Percentiles rank a stretch among this genome's conserved stretches.
Conservation (phyloP, 2,113 vertebrate species). For the Fukomys damarensis region DNA sequence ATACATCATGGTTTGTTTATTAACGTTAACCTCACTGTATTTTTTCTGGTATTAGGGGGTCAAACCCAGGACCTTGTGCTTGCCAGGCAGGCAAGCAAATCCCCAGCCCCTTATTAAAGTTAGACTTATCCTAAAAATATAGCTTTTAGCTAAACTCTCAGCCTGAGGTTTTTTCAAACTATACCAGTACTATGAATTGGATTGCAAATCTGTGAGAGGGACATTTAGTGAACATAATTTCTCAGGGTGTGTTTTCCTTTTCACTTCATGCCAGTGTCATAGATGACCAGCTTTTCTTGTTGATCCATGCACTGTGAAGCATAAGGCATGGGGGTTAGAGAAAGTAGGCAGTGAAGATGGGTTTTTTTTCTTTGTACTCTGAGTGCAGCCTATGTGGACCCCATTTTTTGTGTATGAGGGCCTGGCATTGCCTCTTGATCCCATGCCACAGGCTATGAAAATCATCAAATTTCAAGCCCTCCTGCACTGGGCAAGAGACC, state of each 20-base stretch:
- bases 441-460: background rate
- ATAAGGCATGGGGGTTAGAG: background rate
- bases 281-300: slow-evolving; percentile 19
- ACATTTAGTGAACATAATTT: background rate
- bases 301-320: background rate
- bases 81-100: too few relatives aligned
- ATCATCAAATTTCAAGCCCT: background rate
- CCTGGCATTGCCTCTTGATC: background rate
- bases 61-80: too few relatives aligned
- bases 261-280: background rate
- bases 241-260: background rate
- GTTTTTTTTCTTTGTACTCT: background rate
- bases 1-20: slow-evolving; percentile 18
- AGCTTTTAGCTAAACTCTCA: slow-evolving; percentile 8
- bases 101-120: too few relatives aligned
- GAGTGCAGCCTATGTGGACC: background rate
- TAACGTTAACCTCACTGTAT: too few relatives aligned
- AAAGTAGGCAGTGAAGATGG: background rate
- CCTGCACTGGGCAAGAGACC: background rate
- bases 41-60: too few relatives aligned
- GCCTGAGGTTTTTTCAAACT: slow-evolving; percentile 1
- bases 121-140: slow-evolving; percentile 5
- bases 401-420: background rate
- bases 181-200: background rate
- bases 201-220: background rate